Evolutionary conservation across 2,888 invertebrate genomes (phyloP), one percentile per base, ranked within the genome.

Genomic region (Lottia scabra): DNA sequence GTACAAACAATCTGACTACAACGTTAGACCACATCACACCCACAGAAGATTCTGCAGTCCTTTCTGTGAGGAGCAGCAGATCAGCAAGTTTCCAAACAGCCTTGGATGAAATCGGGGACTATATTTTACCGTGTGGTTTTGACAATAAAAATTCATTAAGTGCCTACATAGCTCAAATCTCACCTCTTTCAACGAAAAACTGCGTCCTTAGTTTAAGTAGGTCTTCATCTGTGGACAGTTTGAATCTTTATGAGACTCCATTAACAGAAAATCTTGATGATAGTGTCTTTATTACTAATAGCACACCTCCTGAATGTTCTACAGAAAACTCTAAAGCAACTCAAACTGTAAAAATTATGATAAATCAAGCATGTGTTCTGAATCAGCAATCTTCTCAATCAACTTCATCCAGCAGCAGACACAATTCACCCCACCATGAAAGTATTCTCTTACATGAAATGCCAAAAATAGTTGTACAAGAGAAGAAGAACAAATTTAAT

Each of bases 21-120:
- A 43, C 63, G 38, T 27, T 56, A 13, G 67, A 68, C 16, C 68
- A 71, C 67, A 38, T 26, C 12, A 44, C n/a, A 15, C 30, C 46
- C 2, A 27, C 66, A 63, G 69, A 48, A 43, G 46, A 65, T 16
- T 26, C 70, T n/a, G n/a, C n/a, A 2, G 30, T 63, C 38, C 13
- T 65, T 12, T 81, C 73, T 72, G 78, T 67, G 73, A 76, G 66
- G 19, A 73, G 77, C 65, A 74, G 74, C 38, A 68, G 74, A 12
- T 79, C 81, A 2, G 74, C 72, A 8, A 78, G 77, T 27, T 81
- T 76, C 65, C 71, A 77, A 23, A 78, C 78, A 1, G 79, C 78
- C n/a, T 64, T 75, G 5, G 78, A 78, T 44, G 71, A 75, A 26
- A 65, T 67, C 23, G 65, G 69, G 44, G 75, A 75, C 56, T 44